Percentiles rank a stretch among this genome's conserved stretches.
Evolutionary conservation across 1,140 invertebrate species (phyloP).

Genomic region (Augochlora pura): DNA sequence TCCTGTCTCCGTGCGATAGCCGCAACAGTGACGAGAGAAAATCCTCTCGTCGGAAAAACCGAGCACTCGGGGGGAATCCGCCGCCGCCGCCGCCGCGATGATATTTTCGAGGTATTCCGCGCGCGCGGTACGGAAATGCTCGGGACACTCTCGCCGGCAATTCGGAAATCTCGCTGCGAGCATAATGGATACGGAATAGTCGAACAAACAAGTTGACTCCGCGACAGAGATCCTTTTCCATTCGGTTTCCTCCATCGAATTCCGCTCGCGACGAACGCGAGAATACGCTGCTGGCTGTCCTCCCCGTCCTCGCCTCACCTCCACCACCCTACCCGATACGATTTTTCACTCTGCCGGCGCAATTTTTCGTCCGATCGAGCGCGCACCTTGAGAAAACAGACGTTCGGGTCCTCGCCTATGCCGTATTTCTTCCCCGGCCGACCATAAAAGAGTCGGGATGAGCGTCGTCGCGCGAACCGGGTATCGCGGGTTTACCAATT

Average conservation of each 20-base stretch:
- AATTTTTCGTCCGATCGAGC: constrained; percentile 43
- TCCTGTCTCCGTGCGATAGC: too few relatives aligned
- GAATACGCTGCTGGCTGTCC: constrained; percentile 2
- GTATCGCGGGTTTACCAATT: constrained; percentile 6
- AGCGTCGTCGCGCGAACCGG: neutral
- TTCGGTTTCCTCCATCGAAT: constrained; percentile 6
- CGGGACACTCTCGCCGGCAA: too few relatives aligned
- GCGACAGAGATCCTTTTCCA: constrained; percentile 15
- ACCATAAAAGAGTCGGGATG: constrained; percentile 5
- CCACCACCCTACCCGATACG: constrained; percentile 24
- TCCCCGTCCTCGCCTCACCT: neutral
- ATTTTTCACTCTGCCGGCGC: constrained; percentile 29
- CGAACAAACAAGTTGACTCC: neutral
- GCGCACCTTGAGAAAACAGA: constrained; percentile 28
- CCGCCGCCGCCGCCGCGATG: too few relatives aligned
- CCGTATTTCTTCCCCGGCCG: constrained; percentile 16
- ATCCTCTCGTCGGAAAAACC: too few relatives aligned
- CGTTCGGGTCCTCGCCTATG: neutral
- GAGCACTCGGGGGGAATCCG: too few relatives aligned
- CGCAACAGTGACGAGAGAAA: too few relatives aligned
- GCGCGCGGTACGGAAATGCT: neutral
- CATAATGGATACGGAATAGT: neutral
- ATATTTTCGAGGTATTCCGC: too few relatives aligned
- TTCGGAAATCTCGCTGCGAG: neutral
- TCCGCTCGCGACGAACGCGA: neutral